These are phyloP conservation scores for Rhyzopertha dominica DNA, from an alignment of 1,140 invertebrate genomes.

Conservation along the genomic window DNA sequence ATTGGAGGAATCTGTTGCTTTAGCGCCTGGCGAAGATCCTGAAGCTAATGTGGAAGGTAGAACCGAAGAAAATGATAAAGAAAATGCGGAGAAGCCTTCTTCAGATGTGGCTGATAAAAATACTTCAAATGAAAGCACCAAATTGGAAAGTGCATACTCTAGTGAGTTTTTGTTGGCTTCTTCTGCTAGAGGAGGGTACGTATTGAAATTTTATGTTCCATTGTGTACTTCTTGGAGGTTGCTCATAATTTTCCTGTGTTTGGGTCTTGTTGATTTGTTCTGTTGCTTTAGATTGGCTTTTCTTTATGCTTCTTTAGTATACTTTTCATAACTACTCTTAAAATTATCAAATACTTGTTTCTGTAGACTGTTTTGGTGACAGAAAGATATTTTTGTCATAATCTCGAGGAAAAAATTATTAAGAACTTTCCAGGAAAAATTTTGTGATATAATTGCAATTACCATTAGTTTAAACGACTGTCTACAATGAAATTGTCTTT, in stretches of 20 bases:
- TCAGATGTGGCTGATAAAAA: no score
- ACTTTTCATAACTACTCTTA: no score
- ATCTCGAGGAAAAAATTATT: neutral
- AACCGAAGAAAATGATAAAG: neutral
- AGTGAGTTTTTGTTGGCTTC: slow-evolving; percentile 53
- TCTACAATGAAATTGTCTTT: no score
- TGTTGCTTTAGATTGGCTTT: neutral
- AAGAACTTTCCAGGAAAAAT: no score
- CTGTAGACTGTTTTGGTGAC: no score
- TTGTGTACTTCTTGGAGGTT: neutral
- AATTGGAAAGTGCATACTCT: no score
- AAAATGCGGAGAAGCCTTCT: neutral
- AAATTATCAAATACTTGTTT: no score
- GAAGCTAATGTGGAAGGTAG: neutral
- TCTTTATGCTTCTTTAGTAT: slow-evolving; percentile 11
- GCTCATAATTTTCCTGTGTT: neutral
- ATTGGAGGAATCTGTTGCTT: no score
- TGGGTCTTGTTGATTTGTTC: neutral
- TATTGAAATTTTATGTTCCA: slow-evolving; percentile 24
- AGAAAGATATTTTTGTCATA: slow-evolving; percentile 9
- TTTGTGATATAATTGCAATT: no score
- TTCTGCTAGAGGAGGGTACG: slow-evolving; percentile 48
- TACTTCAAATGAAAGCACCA: neutral
- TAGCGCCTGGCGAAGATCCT: no score
- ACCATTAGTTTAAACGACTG: no score